A percentile compares a stretch with the other conserved stretches of the same genome.
Conservation (phyloP, 2,113 vertebrate genomes). For the Uria aalge region DNA sequence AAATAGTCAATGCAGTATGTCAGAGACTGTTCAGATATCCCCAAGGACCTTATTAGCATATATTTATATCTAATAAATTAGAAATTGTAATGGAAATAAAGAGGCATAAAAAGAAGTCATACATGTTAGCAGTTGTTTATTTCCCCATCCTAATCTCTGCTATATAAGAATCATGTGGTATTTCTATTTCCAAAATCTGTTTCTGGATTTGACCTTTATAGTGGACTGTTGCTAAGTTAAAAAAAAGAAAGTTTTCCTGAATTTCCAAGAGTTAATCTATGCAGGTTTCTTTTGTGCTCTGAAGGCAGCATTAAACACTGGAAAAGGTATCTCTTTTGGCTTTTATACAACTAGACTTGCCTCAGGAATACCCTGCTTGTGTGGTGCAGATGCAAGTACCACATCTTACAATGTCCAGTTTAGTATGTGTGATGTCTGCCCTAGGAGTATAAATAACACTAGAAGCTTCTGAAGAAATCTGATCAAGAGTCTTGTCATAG, state of each 20-base stretch:
- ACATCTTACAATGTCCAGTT: neutral
- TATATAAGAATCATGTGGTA: neutral
- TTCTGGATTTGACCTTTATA: neutral
- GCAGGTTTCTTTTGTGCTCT: neutral
- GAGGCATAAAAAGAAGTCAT: neutral
- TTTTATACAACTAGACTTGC: neutral
- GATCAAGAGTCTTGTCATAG: neutral
- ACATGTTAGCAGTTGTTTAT: neutral
- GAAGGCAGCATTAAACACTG: neutral
- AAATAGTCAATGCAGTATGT: neutral
- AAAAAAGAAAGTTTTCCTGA: neutral
- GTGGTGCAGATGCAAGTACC: neutral
- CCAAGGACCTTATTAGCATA: neutral
- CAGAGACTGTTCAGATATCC: neutral
- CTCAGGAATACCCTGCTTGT: neutral
- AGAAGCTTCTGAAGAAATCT: neutral
- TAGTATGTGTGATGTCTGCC: neutral
- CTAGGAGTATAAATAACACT: neutral
- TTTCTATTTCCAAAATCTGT: neutral
- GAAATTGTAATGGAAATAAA: neutral
- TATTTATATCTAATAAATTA: neutral
- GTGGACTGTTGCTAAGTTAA: neutral
- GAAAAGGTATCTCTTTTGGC: neutral
- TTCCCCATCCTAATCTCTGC: neutral
- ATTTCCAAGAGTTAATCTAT: neutral